Conservation (phyloP, 2,113 vertebrate species). For the Archilochus colubris region DNA sequence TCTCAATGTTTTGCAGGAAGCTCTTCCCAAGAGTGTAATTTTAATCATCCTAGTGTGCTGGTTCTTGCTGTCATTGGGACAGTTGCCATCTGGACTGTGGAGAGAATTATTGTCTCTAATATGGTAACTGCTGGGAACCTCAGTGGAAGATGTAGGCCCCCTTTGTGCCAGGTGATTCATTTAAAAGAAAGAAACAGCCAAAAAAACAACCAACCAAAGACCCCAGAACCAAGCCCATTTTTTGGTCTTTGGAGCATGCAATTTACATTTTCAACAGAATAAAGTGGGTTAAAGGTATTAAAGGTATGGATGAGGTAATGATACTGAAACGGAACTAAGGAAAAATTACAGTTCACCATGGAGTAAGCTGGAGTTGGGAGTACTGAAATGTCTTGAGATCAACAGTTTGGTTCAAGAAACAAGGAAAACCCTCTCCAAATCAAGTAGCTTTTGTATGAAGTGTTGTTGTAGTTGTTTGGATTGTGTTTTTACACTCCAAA, state of each 20-base stretch:
- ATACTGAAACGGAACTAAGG: not conserved
- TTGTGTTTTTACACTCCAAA: not conserved
- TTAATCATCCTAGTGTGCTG: not conserved
- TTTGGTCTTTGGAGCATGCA: not conserved
- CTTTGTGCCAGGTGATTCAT: not conserved
- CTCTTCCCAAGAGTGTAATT: not conserved
- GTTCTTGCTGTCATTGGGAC: constrained; percentile 5
- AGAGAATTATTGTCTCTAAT: not conserved
- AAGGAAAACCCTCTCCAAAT: not conserved
- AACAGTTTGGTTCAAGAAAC: not conserved
- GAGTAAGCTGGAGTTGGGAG: not conserved
- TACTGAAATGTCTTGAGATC: not conserved
- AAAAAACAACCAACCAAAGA: not conserved
- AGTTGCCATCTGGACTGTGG: constrained; percentile 27
- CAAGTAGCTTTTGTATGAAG: not conserved
- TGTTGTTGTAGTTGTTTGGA: not conserved
- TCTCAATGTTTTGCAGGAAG: constrained; percentile 26
- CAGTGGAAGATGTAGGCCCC: not conserved
- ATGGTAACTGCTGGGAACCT: constrained; percentile 8
- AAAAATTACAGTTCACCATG: not conserved
- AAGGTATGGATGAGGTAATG: not conserved
- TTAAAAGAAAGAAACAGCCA: not conserved
- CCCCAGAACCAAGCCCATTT: not conserved
- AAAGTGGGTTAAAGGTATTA: not conserved
- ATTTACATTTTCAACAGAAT: not conserved